Conservation (phyloP, 2,888 invertebrate genomes). For the Coremacera marginata region DNA sequence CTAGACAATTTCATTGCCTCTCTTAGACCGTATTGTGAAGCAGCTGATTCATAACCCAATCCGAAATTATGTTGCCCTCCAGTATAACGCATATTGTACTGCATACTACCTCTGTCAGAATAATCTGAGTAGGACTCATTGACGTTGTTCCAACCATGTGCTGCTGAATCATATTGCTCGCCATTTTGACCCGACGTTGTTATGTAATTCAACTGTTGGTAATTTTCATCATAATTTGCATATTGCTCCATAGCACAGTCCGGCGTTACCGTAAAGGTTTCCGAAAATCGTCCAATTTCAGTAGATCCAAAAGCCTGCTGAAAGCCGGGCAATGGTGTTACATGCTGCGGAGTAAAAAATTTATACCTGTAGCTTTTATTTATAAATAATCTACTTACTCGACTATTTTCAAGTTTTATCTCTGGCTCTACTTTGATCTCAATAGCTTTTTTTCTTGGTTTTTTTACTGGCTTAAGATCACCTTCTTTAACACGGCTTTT, state of each 20-base stretch:
- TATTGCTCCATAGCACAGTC: constrained; percentile 15
- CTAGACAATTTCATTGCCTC: background rate
- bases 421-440: constrained; percentile 18
- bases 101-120: constrained; percentile 5
- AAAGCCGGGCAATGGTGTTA: constrained; percentile 80
- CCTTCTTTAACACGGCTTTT: constrained; percentile 63
- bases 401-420: background rate
- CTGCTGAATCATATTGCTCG: background rate
- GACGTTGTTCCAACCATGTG: background rate
- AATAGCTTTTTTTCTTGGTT: background rate
- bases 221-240: constrained; percentile 25
- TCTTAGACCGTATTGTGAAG: constrained; percentile 50
- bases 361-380: background rate
- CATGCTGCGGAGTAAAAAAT: constrained; percentile 52
- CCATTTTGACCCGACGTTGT: background rate
- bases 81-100: background rate
- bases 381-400: constrained; percentile 44
- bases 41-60: constrained; percentile 55
- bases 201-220: constrained; percentile 38
- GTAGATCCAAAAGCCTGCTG: constrained; percentile 89
- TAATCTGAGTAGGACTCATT: constrained; percentile 11
- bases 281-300: constrained; percentile 86
- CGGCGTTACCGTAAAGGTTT: constrained; percentile 72
- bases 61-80: constrained; percentile 42
- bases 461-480: constrained; percentile 18